Evolutionary conservation across 1,140 invertebrate genomes (phyloP), one percentile per base, ranked within the genome.

Genomic region (Mercenaria mercenaria): DNA sequence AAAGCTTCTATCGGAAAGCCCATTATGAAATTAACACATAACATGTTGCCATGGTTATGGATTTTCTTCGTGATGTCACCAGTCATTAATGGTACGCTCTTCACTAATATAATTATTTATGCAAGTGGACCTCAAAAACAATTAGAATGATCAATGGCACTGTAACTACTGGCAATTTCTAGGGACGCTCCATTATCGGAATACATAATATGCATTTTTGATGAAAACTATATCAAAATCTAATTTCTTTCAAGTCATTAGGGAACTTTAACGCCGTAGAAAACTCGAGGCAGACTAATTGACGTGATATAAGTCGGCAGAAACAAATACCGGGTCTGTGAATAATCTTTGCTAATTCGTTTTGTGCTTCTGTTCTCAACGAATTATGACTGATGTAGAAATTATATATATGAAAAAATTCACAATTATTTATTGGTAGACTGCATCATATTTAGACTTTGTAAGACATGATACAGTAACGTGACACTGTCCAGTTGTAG

Each of bases 181-280:
- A 37, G 37, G 32, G 37, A 61, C 76, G 37, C 39, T 56, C 86
- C 86, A 88, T 88, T 88, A 88, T 67, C 43, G 26, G 74, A 88
- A 88, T 88, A 88, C 77, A 88, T 88, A 80, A 80, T 88, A 88
- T 88, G 86, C 86, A 88, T 88, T 88, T 88, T 88, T 88, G 86
- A 88, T 88, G 86, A 88, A 88, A 88, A 80, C 76, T 88, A 88
- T 88, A 80, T 80, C 77, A 80, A 88, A 88, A 88, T 88, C 86
- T 88, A 88, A 88, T 88, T 88, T 79, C 86, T 88, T 88, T 80
- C 41, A 43, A 81, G 47, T 81, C 86, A 80, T 69, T 64, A 81
- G 86, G 86, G 86, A 88, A 88, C 77, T 80, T 80, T 80, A 88
- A 67, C 64, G 77, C 56, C 56, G 47, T 37, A 72, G 76, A 80